phyloP scores from a whole-genome alignment of 2,797 vertebrate genomes.

The Alca torda region DNA sequence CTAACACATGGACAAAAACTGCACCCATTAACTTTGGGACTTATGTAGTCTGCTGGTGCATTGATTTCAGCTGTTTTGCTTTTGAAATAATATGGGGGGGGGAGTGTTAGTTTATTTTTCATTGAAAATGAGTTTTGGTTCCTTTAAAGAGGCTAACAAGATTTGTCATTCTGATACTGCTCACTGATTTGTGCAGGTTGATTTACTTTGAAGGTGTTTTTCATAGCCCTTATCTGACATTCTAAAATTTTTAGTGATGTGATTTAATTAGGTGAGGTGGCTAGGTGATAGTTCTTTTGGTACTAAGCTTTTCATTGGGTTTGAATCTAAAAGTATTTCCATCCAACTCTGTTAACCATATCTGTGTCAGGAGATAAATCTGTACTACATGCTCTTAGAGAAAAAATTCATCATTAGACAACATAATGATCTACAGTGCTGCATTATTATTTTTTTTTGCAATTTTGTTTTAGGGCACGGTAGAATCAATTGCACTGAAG shows the following conservation, averaged over 20 bases:
- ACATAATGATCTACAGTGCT: background rate
- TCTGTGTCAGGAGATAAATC: background rate
- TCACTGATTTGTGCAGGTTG: background rate
- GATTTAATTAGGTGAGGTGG: background rate
- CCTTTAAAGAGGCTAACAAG: background rate
- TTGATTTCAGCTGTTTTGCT: background rate
- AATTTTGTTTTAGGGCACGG: conserved; percentile 82
- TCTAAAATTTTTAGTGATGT: background rate
- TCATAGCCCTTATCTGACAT: background rate
- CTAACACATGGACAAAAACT: background rate
- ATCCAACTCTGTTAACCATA: background rate
- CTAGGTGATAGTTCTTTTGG: background rate
- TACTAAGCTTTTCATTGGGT: background rate
- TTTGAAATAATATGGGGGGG: background rate
- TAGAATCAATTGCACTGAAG: conserved; percentile 93
- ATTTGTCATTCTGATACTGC: background rate
- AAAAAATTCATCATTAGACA: background rate
- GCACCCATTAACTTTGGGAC: background rate
- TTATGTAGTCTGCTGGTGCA: background rate
- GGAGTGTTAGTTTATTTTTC: background rate
- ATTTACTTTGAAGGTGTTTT: background rate
- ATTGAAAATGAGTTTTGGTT: background rate
- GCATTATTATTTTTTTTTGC: background rate
- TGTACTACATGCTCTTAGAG: background rate
- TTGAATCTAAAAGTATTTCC: background rate